Evolutionary conservation across 2,797 vertebrate genomes (phyloP).

Genomic region (Cynodonichthys magdalenae): DNA sequence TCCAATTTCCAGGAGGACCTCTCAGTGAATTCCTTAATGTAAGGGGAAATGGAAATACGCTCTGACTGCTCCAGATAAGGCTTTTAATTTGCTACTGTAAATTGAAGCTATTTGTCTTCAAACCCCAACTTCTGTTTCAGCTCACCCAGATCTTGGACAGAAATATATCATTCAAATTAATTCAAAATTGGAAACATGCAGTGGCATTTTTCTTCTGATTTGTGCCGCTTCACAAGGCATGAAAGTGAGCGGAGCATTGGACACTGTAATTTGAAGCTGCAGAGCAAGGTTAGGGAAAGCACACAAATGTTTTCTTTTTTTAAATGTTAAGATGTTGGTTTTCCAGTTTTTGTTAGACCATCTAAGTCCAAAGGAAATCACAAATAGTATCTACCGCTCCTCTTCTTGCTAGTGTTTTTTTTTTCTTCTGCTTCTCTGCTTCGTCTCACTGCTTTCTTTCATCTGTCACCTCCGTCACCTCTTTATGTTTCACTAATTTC

Average conservation of each 20-base stretch:
- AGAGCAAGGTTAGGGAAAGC: slow-evolving; percentile 32
- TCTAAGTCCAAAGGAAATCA: slow-evolving; percentile 11
- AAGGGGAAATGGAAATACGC: slow-evolving; percentile 71
- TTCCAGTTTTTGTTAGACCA: slow-evolving; percentile 2
- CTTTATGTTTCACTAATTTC: slow-evolving; percentile 53
- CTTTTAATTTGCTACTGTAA: slow-evolving; percentile 80
- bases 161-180: slow-evolving; percentile 74
- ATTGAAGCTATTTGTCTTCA: slow-evolving; percentile 81
- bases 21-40: slow-evolving; percentile 70
- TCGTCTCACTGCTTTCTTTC: slow-evolving; percentile 9
- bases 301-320: not conserved
- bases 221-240: slow-evolving; percentile 45
- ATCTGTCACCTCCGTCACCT: slow-evolving; percentile 42
- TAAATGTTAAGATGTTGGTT: slow-evolving; percentile 22
- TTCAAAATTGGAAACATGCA: slow-evolving; percentile 38
- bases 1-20: slow-evolving; percentile 62
- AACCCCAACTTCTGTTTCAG: slow-evolving; percentile 73
- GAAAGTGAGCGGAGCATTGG: slow-evolving; percentile 51
- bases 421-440: not conserved
- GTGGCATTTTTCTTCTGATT: slow-evolving; percentile 12
- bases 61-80: slow-evolving; percentile 74
- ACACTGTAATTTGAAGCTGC: slow-evolving; percentile 35
- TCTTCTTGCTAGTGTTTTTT: slow-evolving; percentile 3
- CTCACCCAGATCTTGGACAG: slow-evolving; percentile 60
- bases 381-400: slow-evolving; percentile 7